Base-by-base conservation (phyloP, 2,797 vertebrate species). In the Enteromius thamalakanensis region DNA sequence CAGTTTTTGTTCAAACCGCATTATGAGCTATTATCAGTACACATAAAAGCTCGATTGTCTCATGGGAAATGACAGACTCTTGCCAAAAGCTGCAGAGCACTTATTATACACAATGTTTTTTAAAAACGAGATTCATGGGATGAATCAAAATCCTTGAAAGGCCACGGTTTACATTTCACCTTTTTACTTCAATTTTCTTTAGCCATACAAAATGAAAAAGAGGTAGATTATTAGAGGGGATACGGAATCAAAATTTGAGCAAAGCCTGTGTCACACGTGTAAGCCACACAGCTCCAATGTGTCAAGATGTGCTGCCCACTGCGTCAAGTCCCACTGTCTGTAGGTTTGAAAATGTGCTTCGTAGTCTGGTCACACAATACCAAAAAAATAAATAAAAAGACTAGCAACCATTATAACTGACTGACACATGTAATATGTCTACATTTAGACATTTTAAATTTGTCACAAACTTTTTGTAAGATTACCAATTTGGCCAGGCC, bases 1-100 rank as follows among this genome's bases (percentile, higher is more conserved):
- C 60, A 74, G 42, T 64, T 81, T 72, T 37, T 49, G 72, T 58
- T 29, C 60, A 71, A 74, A 62, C 45, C 58, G 37, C 69, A 65
- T 26, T 53, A 65, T 26, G 14, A 55, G 79, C 58, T 37, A 82
- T 83, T 76, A 82, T 69, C 45, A 51, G 70, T 82, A 40, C 42
- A 81, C n/a, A 75, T 81, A 65, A 75, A 65, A 26, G 29, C 29
- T 26, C 65, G 9, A 75, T 74, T 74, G 9, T 49, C 29, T 62
- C 60, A 49, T 81, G 45, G 45, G 58, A 81, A 74, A 75, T 53
- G 42, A 81, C 58, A 81, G 71, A 65, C n/a, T 81, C 42, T 72
- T 64, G 69, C 72, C 40, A 49, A 81, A 72, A 72, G 55, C 79
- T 72, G 40, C 29, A 12, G 40, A 72, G 79, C 79, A 49, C 29